Percentiles rank a stretch among this genome's conserved stretches.
These are phyloP conservation scores for Schlechtendalia chinensis DNA, from an alignment of 1,140 invertebrate species.

Conservation along the genomic window DNA sequence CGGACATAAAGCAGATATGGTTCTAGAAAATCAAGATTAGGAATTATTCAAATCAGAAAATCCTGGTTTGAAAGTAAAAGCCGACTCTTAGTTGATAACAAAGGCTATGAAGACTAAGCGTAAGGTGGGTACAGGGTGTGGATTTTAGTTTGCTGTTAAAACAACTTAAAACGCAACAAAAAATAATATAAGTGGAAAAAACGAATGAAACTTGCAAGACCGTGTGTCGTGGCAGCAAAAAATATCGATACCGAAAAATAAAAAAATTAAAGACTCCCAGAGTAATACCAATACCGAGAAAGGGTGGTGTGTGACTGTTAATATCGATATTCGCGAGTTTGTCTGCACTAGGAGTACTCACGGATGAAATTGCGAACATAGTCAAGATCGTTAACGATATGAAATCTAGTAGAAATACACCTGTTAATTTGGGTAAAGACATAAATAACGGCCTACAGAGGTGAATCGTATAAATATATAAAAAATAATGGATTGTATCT, in stretches of 20 bases:
- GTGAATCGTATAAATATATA: too few species aligned
- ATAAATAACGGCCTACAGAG: too few species aligned
- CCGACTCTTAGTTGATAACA: conserved; percentile 54
- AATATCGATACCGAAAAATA: not conserved
- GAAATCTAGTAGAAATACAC: not conserved
- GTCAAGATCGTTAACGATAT: not conserved
- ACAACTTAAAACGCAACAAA: not conserved
- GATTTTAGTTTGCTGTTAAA: not conserved
- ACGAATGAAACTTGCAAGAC: not conserved
- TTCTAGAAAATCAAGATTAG: too few species aligned
- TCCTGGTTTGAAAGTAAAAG: conserved; percentile 55
- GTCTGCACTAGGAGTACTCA: not conserved
- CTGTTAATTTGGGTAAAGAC: not conserved
- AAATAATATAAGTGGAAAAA: not conserved
- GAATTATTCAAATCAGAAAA: conserved; percentile 56
- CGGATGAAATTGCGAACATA: not conserved
- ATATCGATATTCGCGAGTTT: not conserved
- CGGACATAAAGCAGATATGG: too few species aligned
- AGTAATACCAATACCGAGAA: not conserved
- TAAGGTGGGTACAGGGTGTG: conserved; percentile 54
- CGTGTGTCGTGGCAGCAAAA: not conserved
- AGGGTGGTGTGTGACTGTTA: not conserved
- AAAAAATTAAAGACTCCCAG: not conserved
- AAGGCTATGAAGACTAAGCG: conserved; percentile 55
- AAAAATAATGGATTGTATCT: too few species aligned